These are phyloP conservation scores for Cyclina sinensis DNA, from an alignment of 1,140 invertebrate genomes.

Conservation along the genomic window DNA sequence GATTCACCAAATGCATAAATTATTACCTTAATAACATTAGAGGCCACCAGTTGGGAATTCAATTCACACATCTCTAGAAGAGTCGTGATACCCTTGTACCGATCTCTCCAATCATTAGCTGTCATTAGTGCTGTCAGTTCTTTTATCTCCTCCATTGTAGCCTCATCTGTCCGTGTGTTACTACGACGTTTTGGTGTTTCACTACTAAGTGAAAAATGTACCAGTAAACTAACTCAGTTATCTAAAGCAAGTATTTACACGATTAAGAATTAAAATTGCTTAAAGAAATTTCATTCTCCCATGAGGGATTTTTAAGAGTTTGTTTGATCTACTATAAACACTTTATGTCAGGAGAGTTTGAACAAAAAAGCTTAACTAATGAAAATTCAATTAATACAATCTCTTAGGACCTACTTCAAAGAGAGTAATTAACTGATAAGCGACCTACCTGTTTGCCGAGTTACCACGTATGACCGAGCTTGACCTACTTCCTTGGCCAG, in stretches of 20 bases:
- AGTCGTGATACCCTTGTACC: constrained; percentile 81
- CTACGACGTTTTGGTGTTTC: constrained; percentile 66
- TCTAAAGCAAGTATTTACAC: too few relatives aligned
- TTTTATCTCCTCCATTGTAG: constrained; percentile 84
- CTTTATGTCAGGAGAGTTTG: too few relatives aligned
- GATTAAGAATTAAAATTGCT: too few relatives aligned
- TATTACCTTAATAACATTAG: constrained; percentile 84
- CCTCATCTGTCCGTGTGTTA: constrained; percentile 80
- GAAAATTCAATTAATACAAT: too few relatives aligned
- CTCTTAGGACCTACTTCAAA: constrained; percentile 35
- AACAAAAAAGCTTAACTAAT: too few relatives aligned
- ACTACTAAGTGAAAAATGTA: constrained; percentile 60
- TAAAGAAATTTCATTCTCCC: too few relatives aligned
- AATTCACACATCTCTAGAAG: constrained; percentile 83
- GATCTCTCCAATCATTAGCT: constrained; percentile 83
- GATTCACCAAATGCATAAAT: too few relatives aligned
- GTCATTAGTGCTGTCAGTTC: constrained; percentile 78
- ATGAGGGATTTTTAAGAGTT: too few relatives aligned
- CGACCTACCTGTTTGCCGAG: constrained; percentile 81
- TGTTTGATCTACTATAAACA: too few relatives aligned
- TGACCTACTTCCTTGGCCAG: constrained; percentile 81
- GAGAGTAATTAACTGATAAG: constrained; percentile 4
- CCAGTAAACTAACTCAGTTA: too few relatives aligned
- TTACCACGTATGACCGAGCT: constrained; percentile 81
- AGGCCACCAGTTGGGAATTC: constrained; percentile 76